Percentiles rank a stretch among this genome's conserved stretches.
Evolutionary conservation across 2,113 vertebrate species (phyloP).

Genomic region (Pan paniscus): DNA sequence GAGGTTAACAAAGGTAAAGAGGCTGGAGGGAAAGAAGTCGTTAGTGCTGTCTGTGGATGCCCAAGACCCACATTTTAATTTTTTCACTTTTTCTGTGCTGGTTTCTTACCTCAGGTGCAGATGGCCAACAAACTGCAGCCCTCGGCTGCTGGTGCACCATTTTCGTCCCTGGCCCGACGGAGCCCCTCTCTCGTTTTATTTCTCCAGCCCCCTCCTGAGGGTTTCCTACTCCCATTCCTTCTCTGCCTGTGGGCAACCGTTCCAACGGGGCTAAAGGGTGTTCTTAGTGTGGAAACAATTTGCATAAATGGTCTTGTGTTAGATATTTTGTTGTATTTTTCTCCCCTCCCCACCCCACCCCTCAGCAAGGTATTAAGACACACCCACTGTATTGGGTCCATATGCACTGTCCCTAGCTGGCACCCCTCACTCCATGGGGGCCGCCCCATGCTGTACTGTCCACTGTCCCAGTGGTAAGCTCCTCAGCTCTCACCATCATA

Average conservation of each 20-base stretch:
- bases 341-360: background rate
- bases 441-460: rapidly evolving
- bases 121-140: rapidly evolving
- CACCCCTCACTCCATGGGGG: background rate
- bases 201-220: background rate
- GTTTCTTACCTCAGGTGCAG: rapidly evolving
- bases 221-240: no score
- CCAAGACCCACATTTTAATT: background rate
- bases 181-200: background rate
- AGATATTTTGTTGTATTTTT: background rate
- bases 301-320: background rate
- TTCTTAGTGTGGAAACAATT: background rate
- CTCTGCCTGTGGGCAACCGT: rapidly evolving
- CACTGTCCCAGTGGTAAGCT: rapidly evolving
- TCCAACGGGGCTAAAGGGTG: rapidly evolving
- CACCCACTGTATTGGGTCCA: rapidly evolving
- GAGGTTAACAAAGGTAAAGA: background rate
- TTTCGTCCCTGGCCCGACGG: background rate
- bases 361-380: background rate
- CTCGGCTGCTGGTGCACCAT: rapidly evolving
- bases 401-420: rapidly evolving
- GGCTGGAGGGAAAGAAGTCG: background rate
- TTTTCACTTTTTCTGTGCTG: background rate
- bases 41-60: background rate
- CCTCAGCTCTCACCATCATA: rapidly evolving